phyloP scores from a whole-genome alignment of 2,113 vertebrate genomes.

The Pseudopipra pipra region DNA sequence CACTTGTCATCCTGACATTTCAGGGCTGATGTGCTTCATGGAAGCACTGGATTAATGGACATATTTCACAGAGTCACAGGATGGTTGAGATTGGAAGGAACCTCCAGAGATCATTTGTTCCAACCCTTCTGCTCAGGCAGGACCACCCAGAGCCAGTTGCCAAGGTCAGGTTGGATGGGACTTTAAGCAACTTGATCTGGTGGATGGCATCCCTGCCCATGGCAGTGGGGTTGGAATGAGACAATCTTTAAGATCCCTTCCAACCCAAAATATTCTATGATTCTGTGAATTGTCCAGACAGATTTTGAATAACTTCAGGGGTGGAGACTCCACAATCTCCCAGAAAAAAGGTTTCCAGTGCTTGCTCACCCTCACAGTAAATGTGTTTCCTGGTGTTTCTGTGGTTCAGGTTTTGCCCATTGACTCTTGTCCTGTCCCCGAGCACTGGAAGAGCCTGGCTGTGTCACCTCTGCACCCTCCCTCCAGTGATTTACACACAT shows the following conservation, averaged over 20 bases:
- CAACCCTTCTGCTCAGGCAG: not conserved
- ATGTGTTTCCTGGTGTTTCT: not conserved
- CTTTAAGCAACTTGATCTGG: rapidly evolving
- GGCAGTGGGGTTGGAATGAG: rapidly evolving
- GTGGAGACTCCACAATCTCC: not conserved
- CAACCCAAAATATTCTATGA: not conserved
- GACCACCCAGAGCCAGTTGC: not conserved
- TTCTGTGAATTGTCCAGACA: not conserved
- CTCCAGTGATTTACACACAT: not conserved
- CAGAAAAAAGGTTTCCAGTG: not conserved
- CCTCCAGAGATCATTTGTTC: not conserved
- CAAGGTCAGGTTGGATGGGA: not conserved
- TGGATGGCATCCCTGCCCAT: not conserved
- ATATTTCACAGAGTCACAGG: not conserved
- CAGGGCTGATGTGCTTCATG: not conserved
- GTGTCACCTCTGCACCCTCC: not conserved
- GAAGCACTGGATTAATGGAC: not conserved
- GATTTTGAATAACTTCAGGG: not conserved
- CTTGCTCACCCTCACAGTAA: not conserved
- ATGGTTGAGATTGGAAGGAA: not conserved
- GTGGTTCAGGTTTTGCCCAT: not conserved
- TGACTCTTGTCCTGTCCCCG: not conserved
- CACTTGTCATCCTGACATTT: not conserved
- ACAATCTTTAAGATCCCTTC: not conserved
- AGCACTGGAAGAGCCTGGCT: not conserved